Percentiles rank a stretch among this genome's conserved stretches.
Conservation (phyloP, 1,140 invertebrate genomes). For the Mya arenaria region DNA sequence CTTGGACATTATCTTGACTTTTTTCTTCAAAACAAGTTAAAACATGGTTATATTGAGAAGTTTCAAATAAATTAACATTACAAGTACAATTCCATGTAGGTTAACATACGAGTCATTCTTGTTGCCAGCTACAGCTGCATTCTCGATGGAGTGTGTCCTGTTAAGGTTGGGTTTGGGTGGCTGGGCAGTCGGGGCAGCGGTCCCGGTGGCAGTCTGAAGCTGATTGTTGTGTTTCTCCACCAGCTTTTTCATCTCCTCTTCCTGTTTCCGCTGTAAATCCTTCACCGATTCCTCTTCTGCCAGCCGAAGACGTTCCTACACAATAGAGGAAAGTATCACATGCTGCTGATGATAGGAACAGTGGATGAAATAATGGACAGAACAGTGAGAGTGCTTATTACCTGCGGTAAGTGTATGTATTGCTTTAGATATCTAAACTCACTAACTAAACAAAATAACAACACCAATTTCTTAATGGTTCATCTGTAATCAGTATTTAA, state of each 20-base stretch:
- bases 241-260: conserved; percentile 57
- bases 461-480: too few species aligned
- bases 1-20: too few species aligned
- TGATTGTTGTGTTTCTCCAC: conserved; percentile 62
- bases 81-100: too few species aligned
- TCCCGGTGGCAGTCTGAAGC: not conserved
- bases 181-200: not conserved
- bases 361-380: too few species aligned
- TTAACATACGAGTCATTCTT: conserved; percentile 50
- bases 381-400: too few species aligned
- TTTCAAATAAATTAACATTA: too few species aligned
- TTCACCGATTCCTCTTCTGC: conserved; percentile 44
- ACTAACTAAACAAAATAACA: too few species aligned
- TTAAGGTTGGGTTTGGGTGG: conserved; percentile 51
- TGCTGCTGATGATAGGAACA: not conserved
- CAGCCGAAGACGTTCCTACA: conserved; percentile 49
- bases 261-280: conserved; percentile 49
- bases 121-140: not conserved
- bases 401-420: too few species aligned
- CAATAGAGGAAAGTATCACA: not conserved
- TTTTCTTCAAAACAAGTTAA: too few species aligned
- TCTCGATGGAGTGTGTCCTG: conserved; percentile 47
- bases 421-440: too few species aligned
- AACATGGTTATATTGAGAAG: too few species aligned
- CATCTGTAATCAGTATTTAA: too few species aligned